A percentile compares a stretch with the other conserved stretches of the same genome.
phyloP scores from a whole-genome alignment of 2,113 vertebrate genomes.

The Oplegnathus fasciatus region DNA sequence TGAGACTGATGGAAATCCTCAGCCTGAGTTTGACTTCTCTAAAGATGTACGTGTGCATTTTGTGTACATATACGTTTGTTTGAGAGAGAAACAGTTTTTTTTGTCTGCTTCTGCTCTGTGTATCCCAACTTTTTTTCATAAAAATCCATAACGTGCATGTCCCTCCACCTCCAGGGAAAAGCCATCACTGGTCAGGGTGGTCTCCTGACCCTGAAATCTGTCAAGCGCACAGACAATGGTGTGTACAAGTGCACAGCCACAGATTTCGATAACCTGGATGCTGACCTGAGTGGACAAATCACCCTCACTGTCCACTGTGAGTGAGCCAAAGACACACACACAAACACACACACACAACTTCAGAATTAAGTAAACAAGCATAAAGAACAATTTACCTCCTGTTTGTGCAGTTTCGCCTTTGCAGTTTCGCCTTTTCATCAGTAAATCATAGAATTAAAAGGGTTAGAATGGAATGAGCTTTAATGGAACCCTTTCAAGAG shows the following conservation, averaged over 20 bases:
- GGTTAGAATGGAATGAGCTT: conserved; percentile 33
- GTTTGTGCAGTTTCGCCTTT: conserved; percentile 6
- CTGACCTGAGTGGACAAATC: conserved; percentile 72
- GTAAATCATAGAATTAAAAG: conserved; percentile 51
- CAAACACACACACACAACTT: background rate
- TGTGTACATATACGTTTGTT: background rate
- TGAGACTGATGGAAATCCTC: conserved; percentile 88
- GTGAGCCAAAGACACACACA: conserved; percentile 52
- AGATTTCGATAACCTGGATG: conserved; percentile 82
- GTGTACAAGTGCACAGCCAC: conserved; percentile 82
- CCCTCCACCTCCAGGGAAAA: conserved; percentile 22
- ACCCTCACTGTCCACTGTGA: conserved; percentile 87
- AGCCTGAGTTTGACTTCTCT: conserved; percentile 82
- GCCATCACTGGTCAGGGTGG: fast-evolving
- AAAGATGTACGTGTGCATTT: conserved; percentile 74
- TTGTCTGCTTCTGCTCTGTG: background rate
- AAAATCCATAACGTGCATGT: background rate
- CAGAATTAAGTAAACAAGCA: background rate
- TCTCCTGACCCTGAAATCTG: conserved; percentile 70
- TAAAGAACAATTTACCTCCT: conserved; percentile 12
- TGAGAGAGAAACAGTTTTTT: background rate
- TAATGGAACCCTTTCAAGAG: conserved; percentile 50
- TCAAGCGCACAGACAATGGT: conserved; percentile 79
- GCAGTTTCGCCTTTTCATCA: conserved; percentile 39
- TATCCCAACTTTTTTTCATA: background rate